Base-by-base conservation (phyloP, 1,140 invertebrate species). In the Melipona quadrifasciata region DNA sequence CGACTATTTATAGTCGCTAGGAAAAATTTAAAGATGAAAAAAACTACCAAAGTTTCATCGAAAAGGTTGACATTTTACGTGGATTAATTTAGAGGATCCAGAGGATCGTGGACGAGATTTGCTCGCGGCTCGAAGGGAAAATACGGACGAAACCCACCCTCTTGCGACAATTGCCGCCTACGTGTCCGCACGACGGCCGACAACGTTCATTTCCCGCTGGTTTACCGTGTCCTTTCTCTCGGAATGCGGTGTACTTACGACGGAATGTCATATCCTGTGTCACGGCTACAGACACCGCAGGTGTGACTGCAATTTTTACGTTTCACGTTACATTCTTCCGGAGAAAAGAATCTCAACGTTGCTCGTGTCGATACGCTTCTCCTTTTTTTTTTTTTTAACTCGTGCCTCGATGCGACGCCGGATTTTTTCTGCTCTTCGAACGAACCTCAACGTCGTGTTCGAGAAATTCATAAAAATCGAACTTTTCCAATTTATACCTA, bases 191-290 rank as follows among this genome's bases (percentile, higher is more conserved):
- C 55, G 53, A 17, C 51, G 53, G 71, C 64, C 82, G 57, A 55
- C 39, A 12, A 34, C 76, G 55, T 17, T 79, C 72, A 72, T 79
- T 70, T 79, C 57, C 76, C 47, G 27, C 21, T 19, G 14, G 27
- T 12, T 65, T 58, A 51, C 24, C 51, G 82, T n/a, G n/a, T 80
- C 19, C 68, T 80, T 80, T 84, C 57, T 27, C 55, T n/a, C 4
- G 82, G 82, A 84, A 84, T 80, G 82, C 82, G 68, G 77, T 73
- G 77, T 55, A 84, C 77, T 84, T 73, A 64, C 76, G 34, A 55
- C 16, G 77, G 68, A 84, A 73, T 61, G 68, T 80, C 51, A 80
- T 84, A 84, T 84, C 67, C 68, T 58, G 76, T 80, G 55, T 72
- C 76, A 51, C 58, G 24, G 55, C 39, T 51, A 19, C 57, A 53